These are phyloP conservation scores for Homarus americanus DNA, from an alignment of 1,140 invertebrate genomes.

Conservation along the genomic window DNA sequence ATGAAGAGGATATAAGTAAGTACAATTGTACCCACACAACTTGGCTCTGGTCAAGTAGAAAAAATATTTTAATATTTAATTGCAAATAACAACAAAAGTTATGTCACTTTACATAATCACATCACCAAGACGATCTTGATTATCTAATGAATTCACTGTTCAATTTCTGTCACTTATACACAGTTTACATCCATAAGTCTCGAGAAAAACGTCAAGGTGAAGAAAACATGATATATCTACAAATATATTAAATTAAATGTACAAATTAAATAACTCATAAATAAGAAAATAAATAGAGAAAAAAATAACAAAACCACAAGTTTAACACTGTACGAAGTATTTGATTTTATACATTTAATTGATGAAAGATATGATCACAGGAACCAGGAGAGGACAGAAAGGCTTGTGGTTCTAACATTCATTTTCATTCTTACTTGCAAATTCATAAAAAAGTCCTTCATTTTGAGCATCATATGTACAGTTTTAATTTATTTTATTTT, in stretches of 20 bases:
- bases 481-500: background rate
- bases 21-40: no score
- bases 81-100: no score
- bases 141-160: no score
- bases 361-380: background rate
- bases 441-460: background rate
- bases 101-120: no score
- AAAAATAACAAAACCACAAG: background rate
- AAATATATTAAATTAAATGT: background rate
- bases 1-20: no score
- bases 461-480: background rate
- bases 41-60: no score
- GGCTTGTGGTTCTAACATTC: background rate
- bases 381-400: background rate
- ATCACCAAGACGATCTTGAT: no score
- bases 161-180: no score
- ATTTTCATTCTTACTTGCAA: background rate
- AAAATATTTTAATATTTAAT: no score
- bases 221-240: background rate
- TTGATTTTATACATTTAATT: constrained; percentile 1
- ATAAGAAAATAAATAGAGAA: background rate
- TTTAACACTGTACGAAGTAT: background rate
- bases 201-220: background rate
- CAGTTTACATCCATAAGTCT: no score
- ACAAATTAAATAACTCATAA: constrained; percentile 1